Base-by-base conservation (phyloP, 2,113 vertebrate genomes). In the Cariama cristata region DNA sequence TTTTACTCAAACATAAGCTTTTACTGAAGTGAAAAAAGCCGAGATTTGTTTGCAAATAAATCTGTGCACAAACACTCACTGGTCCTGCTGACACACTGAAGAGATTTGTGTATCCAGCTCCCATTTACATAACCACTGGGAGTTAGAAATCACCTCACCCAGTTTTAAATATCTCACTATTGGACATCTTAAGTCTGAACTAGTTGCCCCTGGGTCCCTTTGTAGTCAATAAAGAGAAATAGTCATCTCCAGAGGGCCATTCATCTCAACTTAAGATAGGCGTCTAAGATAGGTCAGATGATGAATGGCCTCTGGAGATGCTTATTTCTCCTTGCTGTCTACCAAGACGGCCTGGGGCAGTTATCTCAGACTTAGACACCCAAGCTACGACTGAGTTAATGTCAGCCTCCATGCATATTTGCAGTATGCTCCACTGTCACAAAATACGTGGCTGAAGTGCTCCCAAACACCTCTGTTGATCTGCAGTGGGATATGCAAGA, bases 41-140 rank as follows among this genome's bases (percentile, higher is more conserved):
- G 16, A 82, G 92, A 69, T 92, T 87, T 90, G 84, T 88, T 95
- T 96, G 97, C 93, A 96, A 95, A 94, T 95, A 87, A 75, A 90
- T 79, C 95, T 55, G 59, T 77, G 89, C 76, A 15, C 89, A 59
- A 91, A 38, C 80, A 74, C 86, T 95, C 8, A 7, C 74, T 8
- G 58, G 71, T 88, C 77, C 84, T 91, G 91, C 82, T 58, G 86
- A 90, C 53, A 79, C 40, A 18, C 11, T 33, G 45, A 28, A 68
- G 91, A 74, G 93, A 94, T 95, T 93, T 96, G 94, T 86, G 91
- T 87, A 93, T 79, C 80, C 88, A 92, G 73, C 66, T 76, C 18
- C 88, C 19, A 96, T 96, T 97, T 97, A 94, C 97, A 96, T 97
- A 96, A 96, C 89, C 94, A 91, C 88, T 95, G 94, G 91, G 93